Conservation (phyloP, 2,888 invertebrate genomes). For the Cryptophagus acutangulus region DNA sequence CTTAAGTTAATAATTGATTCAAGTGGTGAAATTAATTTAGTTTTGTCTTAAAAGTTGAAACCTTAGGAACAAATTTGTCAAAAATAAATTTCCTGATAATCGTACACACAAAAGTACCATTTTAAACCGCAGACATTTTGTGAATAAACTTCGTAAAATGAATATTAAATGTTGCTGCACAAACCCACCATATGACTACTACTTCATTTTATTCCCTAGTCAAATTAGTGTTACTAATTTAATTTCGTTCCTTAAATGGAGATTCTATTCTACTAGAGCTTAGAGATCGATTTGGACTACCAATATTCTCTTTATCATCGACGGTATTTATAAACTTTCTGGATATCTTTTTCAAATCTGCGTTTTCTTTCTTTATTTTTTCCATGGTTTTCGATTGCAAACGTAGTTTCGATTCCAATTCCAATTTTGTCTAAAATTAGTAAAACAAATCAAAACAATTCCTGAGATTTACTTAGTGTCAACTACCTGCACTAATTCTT, state of each 20-base stretch:
- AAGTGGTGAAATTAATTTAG: too few species aligned
- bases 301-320: conserved; percentile 51
- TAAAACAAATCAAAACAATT: conserved; percentile 8
- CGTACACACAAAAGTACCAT: too few species aligned
- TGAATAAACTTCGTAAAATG: too few species aligned
- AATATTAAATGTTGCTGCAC: too few species aligned
- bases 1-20: too few species aligned
- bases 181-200: too few species aligned
- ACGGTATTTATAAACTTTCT: conserved; percentile 39
- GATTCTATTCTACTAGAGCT: conserved; percentile 40
- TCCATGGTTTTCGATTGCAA: conserved; percentile 45
- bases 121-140: too few species aligned
- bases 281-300: conserved; percentile 42
- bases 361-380: conserved; percentile 42
- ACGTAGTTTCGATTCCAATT: conserved; percentile 35
- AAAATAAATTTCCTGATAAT: too few species aligned
- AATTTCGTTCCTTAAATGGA: conserved; percentile 29
- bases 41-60: too few species aligned
- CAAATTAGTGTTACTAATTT: background rate
- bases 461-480: background rate
- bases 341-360: conserved; percentile 35
- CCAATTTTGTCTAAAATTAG: conserved; percentile 36
- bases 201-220: too few species aligned
- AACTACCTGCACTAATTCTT: conserved; percentile 48
- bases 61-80: too few species aligned